A percentile compares a stretch with the other conserved stretches of the same genome.
Evolutionary conservation across 2,888 invertebrate genomes (phyloP).

Genomic region (Cosmorhoe ocellata): DNA sequence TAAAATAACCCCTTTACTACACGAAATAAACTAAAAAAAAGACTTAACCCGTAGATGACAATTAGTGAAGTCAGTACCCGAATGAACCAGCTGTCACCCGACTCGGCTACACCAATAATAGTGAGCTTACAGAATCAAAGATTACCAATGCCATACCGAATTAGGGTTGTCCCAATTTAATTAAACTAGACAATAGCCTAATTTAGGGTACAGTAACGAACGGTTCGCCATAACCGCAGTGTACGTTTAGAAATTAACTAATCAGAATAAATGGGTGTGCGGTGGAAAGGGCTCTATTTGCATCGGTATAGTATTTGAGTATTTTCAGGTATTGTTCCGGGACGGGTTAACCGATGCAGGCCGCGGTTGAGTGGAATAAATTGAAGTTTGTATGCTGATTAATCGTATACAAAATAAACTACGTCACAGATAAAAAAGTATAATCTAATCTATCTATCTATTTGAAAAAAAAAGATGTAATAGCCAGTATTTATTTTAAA

Average conservation of each 20-base stretch:
- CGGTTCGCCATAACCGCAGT: slow-evolving; percentile 21
- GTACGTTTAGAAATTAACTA: slow-evolving; percentile 37
- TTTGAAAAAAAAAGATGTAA: too few relatives aligned
- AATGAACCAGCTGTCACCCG: too few relatives aligned
- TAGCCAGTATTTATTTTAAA: too few relatives aligned
- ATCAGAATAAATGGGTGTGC: slow-evolving; percentile 39
- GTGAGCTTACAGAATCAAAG: slow-evolving; percentile 24
- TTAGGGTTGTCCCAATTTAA: slow-evolving; percentile 39
- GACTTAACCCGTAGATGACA: too few relatives aligned
- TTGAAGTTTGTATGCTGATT: not conserved
- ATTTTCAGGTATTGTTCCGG: slow-evolving; percentile 19
- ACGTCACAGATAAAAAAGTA: too few relatives aligned
- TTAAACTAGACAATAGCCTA: slow-evolving; percentile 40
- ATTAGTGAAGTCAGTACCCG: too few relatives aligned
- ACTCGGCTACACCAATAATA: slow-evolving; percentile 1
- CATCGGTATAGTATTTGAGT: slow-evolving; percentile 34
- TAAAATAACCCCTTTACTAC: too few relatives aligned
- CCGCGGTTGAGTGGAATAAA: slow-evolving; percentile 7
- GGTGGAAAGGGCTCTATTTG: slow-evolving; percentile 38
- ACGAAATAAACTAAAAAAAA: too few relatives aligned
- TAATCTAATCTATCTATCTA: too few relatives aligned
- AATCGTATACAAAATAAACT: too few relatives aligned
- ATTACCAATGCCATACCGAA: slow-evolving; percentile 25
- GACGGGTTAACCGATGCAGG: slow-evolving; percentile 13
- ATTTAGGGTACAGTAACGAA: slow-evolving; percentile 35